Percentiles rank a stretch among this genome's conserved stretches.
Evolutionary conservation across 2,797 vertebrate genomes (phyloP).

Genomic region (Podargus strigoides): DNA sequence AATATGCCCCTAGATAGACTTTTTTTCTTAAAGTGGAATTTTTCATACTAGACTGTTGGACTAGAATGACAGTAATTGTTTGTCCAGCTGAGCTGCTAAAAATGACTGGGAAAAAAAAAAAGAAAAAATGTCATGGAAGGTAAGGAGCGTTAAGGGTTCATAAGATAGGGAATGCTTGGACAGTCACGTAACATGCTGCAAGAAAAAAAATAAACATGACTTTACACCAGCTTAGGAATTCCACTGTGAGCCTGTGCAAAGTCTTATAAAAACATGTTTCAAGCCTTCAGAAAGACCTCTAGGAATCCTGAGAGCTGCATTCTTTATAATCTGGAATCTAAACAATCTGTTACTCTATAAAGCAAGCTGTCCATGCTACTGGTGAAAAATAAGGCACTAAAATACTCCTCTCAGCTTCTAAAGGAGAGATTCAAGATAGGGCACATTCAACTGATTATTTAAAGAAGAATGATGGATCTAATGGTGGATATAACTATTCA

Average conservation of each 20-base stretch:
- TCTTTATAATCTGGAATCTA: not conserved
- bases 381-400: not conserved
- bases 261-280: not conserved
- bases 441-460: not conserved
- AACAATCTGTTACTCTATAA: not conserved
- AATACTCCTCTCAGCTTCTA: not conserved
- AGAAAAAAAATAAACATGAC: not conserved
- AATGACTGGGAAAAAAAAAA: not conserved
- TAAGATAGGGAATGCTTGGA: not conserved
- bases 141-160: not conserved
- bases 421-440: not conserved
- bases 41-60: not conserved
- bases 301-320: not conserved
- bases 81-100: not conserved
- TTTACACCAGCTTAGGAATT: constrained; percentile 15
- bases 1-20: not conserved
- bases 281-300: not conserved
- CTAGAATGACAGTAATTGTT: not conserved
- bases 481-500: not conserved
- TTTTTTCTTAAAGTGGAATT: not conserved
- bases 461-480: not conserved
- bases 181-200: not conserved
- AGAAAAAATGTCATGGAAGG: not conserved
- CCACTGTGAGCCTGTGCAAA: not conserved
- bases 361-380: not conserved